These are phyloP conservation scores for Notospermus geniculatus DNA, from an alignment of 1,140 invertebrate genomes.

Conservation along the genomic window DNA sequence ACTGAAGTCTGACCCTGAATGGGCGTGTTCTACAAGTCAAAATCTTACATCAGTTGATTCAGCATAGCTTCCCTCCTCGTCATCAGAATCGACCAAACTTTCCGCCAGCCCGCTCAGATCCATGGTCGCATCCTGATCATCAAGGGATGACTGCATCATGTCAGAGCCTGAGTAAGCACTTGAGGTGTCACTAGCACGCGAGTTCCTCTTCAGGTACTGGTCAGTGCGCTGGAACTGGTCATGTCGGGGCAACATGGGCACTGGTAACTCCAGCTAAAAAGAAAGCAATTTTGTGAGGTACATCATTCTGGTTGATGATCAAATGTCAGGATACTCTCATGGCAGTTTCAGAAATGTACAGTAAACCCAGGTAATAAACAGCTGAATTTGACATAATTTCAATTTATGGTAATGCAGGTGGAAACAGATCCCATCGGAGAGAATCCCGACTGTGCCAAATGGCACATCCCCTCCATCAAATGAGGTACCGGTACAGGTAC, in stretches of 20 bases:
- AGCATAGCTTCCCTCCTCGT: conserved; percentile 79
- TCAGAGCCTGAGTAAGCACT: conserved; percentile 91
- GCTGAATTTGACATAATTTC: no score
- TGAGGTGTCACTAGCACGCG: conserved; percentile 89
- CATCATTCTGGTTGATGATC: no score
- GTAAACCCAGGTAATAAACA: no score
- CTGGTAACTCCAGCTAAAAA: conserved; percentile 5
- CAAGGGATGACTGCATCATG: conserved; percentile 76
- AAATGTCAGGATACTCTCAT: no score
- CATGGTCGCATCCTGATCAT: conserved; percentile 67
- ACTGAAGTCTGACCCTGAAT: no score
- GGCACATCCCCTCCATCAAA: no score
- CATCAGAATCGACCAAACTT: conserved; percentile 80
- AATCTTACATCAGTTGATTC: conserved; percentile 68
- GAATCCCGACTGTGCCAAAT: no score
- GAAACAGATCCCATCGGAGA: no score
- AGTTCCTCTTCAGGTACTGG: conserved; percentile 75
- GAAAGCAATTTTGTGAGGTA: background rate
- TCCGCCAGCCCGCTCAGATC: conserved; percentile 77
- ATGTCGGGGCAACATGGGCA: conserved; percentile 23
- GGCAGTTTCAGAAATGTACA: no score
- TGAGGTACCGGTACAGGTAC: no score
- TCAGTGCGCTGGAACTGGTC: conserved; percentile 59
- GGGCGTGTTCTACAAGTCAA: no score
- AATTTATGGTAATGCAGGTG: no score